Percentiles rank a stretch among this genome's conserved stretches.
These are phyloP conservation scores for Lasioglossum villosulum DNA, from an alignment of 2,888 invertebrate species.

Conservation along the genomic window DNA sequence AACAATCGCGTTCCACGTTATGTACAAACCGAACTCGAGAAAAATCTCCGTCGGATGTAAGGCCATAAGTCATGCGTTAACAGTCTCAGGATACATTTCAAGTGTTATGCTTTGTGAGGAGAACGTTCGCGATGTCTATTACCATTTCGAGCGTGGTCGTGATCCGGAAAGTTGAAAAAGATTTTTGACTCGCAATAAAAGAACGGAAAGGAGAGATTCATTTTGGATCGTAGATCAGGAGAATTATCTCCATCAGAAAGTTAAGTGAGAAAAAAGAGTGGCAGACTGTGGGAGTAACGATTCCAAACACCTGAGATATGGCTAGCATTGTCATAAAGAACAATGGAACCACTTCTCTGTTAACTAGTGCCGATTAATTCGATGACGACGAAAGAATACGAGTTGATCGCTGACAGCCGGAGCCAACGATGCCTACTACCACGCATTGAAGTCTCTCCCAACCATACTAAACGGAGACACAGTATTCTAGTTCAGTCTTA, in stretches of 20 bases:
- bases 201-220: background rate
- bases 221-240: background rate
- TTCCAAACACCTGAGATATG: constrained; percentile 9
- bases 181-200: background rate
- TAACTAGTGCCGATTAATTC: constrained; percentile 17
- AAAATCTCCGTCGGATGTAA: background rate
- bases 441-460: background rate
- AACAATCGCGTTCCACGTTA: background rate
- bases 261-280: background rate
- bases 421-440: background rate
- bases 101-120: background rate
- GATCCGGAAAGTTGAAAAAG: background rate
- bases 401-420: constrained; percentile 1
- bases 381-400: constrained; percentile 4
- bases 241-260: background rate
- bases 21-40: background rate
- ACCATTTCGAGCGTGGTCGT: background rate
- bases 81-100: background rate
- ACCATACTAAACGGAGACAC: background rate
- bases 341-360: constrained; percentile 1
- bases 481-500: no score
- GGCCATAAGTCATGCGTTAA: background rate
- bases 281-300: background rate
- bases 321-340: constrained; percentile 4
- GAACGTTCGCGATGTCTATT: background rate